Conservation (phyloP, 2,113 vertebrate genomes). For the Sinosuthora webbiana region DNA sequence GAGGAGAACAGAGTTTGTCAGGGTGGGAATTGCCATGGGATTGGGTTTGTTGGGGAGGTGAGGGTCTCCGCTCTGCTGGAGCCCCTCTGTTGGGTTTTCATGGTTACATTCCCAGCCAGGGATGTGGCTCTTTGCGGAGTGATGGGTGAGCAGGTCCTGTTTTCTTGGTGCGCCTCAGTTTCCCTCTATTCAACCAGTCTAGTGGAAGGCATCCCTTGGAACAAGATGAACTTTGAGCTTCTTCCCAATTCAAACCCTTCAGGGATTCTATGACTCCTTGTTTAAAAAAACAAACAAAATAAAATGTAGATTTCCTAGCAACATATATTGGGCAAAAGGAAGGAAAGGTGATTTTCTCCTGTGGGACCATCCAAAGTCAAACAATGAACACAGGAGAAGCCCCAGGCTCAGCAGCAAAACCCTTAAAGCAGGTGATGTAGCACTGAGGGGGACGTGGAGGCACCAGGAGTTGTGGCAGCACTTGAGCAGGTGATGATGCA, state of each 20-base stretch:
- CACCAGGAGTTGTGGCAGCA: not conserved
- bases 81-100: not conserved
- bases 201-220: not conserved
- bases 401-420: not conserved
- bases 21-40: not conserved
- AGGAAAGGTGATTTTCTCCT: not conserved
- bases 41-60: not conserved
- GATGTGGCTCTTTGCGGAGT: not conserved
- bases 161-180: not conserved
- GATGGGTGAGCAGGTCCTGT: not conserved
- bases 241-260: not conserved
- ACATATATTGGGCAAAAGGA: rapidly evolving
- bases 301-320: not conserved
- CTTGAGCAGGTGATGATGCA: not conserved
- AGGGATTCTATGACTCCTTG: not conserved
- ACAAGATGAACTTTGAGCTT: not conserved
- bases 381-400: not conserved
- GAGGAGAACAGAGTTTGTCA: not conserved
- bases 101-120: not conserved
- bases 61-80: not conserved
- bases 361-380: not conserved
- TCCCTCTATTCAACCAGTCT: not conserved
- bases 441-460: not conserved
- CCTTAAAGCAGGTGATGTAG: not conserved
- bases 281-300: not conserved